A percentile compares a stretch with the other conserved stretches of the same genome.
These are phyloP conservation scores for Rousettus leschenaultii DNA, from an alignment of 2,113 vertebrate species.

Conservation along the genomic window DNA sequence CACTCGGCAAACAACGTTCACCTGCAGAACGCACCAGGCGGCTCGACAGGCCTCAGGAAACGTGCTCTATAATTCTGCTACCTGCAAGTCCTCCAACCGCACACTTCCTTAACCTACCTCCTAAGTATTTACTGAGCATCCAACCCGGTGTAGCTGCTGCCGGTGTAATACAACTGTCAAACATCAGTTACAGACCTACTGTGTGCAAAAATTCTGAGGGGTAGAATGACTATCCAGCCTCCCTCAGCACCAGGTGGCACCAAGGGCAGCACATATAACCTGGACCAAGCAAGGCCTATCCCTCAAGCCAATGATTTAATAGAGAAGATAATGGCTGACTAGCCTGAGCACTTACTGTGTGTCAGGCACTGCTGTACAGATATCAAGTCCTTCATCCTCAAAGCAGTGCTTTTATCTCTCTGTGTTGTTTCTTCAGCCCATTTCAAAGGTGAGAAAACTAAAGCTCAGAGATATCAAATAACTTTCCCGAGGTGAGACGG, in stretches of 20 bases:
- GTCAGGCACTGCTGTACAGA: background rate
- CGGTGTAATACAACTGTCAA: background rate
- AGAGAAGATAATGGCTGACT: background rate
- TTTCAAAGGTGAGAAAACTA: conserved; percentile 12
- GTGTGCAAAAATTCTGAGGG: background rate
- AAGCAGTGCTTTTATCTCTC: background rate
- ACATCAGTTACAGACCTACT: background rate
- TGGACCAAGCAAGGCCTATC: background rate
- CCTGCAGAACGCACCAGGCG: background rate
- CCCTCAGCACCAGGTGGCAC: background rate
- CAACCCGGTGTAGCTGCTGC: background rate
- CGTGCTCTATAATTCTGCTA: background rate
- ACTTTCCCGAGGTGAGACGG: background rate
- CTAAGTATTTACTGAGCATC: background rate
- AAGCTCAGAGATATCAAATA: background rate
- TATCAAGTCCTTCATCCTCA: background rate
- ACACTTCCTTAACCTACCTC: background rate
- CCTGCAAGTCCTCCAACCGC: background rate
- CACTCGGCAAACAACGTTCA: background rate
- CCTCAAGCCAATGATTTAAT: background rate
- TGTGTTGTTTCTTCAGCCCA: background rate
- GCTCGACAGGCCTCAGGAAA: background rate
- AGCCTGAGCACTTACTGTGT: background rate
- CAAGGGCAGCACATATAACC: background rate
- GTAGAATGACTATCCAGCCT: background rate